Evolutionary conservation across 2,113 vertebrate species (phyloP), one percentile per base, ranked within the genome.

Genomic region (Aegotheles bennettii): DNA sequence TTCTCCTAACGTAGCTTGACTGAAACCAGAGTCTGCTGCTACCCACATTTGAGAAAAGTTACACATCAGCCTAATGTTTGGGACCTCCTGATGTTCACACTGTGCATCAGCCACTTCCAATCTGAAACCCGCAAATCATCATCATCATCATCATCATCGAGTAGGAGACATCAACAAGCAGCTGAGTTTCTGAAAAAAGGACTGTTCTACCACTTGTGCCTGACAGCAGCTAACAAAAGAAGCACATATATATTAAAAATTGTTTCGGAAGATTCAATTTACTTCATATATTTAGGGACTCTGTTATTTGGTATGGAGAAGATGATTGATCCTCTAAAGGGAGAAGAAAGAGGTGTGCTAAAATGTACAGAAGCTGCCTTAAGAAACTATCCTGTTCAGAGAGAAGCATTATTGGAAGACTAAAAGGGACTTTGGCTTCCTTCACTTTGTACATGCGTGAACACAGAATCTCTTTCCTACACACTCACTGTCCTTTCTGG

Each of bases 181-280:
- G 28, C 11, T 60, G 60, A 25, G 23, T 80, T 96, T 93, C 79
- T 86, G 64, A 79, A 31, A 67, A 81, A 86, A 67, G 25, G 38
- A 65, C 18, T 83, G 21, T 6, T 80, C 26, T 67, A 33, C 38
- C 18, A 20, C 24, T 76, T 48, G 7, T 73, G 35, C 48, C 64
- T 87, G 74, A 87, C 45, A 79, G 75, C 10, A 86, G 36, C 42
- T 83, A 89, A 76, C 28, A 57, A 53, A 93, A 65, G 14, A 63
- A 94, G 76, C n/a, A n/a, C 35, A 21, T n/a, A 24, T 11, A 9
- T 50, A 38, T 21, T 29, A n/a, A 73, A 84, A 81, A 54, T 20
- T 28, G 3, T 64, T 70, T 51, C 36, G 63, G 16, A 88, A 90
- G 24, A 67, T 51, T 88, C 10, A 4, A 57, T 42, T 87, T 70